Evolutionary conservation across 2,888 invertebrate genomes (phyloP), one percentile per base, ranked within the genome.

Genomic region (Scelioninae gen. 2): DNA sequence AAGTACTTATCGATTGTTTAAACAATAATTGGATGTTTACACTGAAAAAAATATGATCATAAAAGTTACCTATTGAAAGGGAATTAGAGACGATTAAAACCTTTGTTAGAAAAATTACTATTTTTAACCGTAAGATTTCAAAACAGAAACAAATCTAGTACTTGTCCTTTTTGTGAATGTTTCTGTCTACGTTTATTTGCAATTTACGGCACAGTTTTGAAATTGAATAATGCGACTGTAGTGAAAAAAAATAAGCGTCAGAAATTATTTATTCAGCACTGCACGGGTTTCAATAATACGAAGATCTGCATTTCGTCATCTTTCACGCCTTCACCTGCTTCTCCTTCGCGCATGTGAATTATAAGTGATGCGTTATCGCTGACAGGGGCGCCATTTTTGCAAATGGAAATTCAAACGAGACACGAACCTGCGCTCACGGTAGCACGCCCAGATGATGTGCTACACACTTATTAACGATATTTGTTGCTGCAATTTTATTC

Each of bases 21-120:
- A n/a, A n/a, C n/a, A n/a, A n/a, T n/a, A n/a, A n/a, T 74, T 76
- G 75, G 78, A 70, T 79, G 78, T 63, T 81, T 82, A 82, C 80
- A 67, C 75, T 76, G 80, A 81, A 81, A 81, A 80, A 57, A 22
- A n/a, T 53, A 63, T 72, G 77, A 78, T 78, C 78, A 73, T 15
- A 11, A 35, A 35, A 35, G 11, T 39, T 37, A 10, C n/a, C 33
- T 15, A 50, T 33, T 1, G n/a, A n/a, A n/a, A n/a, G n/a, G n/a
- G n/a, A n/a, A n/a, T n/a, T n/a, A n/a, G n/a, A n/a, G n/a, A n/a
- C n/a, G n/a, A n/a, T n/a, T n/a, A n/a, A n/a, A n/a, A n/a, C n/a
- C n/a, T n/a, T n/a, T n/a, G n/a, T n/a, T n/a, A n/a, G n/a, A n/a
- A n/a, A n/a, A n/a, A n/a, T n/a, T n/a, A n/a, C n/a, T n/a, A n/a